These are phyloP conservation scores for Rhyzopertha dominica DNA, from an alignment of 1,140 invertebrate genomes.

Conservation along the genomic window DNA sequence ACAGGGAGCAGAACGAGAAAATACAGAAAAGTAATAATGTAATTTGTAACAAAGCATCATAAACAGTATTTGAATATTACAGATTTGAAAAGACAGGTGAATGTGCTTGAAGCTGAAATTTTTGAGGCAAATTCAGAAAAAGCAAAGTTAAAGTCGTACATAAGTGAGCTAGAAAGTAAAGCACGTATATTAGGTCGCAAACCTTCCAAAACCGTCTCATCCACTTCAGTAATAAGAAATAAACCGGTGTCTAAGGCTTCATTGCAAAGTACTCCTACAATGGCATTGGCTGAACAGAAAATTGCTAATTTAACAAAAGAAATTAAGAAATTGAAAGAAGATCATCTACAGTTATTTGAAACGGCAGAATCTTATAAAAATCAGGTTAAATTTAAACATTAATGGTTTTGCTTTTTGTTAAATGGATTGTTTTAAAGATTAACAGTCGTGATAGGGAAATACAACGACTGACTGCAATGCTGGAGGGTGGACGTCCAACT, in stretches of 20 bases:
- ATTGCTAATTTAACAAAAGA: slow-evolving; percentile 48
- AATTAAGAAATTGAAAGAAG: slow-evolving; percentile 48
- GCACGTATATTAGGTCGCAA: not conserved
- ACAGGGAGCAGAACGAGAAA: slow-evolving; percentile 59
- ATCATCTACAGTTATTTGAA: slow-evolving; percentile 46
- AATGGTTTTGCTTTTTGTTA: not conserved
- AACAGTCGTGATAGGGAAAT: slow-evolving; percentile 58
- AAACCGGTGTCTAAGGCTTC: too few relatives aligned
- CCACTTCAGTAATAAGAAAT: too few relatives aligned
- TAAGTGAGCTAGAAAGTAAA: slow-evolving; percentile 23
- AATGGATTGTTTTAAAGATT: slow-evolving; percentile 13
- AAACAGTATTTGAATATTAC: slow-evolving; percentile 21
- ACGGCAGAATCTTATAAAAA: slow-evolving; percentile 44
- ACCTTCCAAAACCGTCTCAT: not conserved
- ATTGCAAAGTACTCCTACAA: too few relatives aligned
- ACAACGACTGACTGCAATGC: slow-evolving; percentile 53
- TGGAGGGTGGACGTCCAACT: slow-evolving; percentile 59
- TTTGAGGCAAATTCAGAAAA: slow-evolving; percentile 29
- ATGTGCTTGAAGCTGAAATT: slow-evolving; percentile 55
- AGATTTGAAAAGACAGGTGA: slow-evolving; percentile 56
- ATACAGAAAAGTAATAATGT: slow-evolving; percentile 47
- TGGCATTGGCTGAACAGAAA: slow-evolving; percentile 48
- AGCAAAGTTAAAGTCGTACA: slow-evolving; percentile 22
- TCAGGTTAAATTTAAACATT: slow-evolving; percentile 42
- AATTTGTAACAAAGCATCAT: not conserved